Evolutionary conservation across 2,888 invertebrate genomes (phyloP), one percentile per base, ranked within the genome.

Genomic region (Schrankia costaestrigalis): DNA sequence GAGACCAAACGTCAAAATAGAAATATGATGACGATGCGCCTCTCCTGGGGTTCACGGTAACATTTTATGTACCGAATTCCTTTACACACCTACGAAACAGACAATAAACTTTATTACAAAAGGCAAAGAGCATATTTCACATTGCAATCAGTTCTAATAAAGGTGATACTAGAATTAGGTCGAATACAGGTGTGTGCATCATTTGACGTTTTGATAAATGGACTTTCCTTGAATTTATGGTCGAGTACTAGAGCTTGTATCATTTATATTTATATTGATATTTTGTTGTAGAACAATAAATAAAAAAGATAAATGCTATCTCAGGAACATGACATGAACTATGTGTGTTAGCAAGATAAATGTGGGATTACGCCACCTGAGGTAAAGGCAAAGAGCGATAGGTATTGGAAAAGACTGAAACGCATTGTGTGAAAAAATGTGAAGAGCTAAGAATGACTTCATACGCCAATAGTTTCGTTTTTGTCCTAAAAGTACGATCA

Each of bases 121-220:
- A 6, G 0, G 0, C n/a, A 5, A 35, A 63, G 37, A 43, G 52
- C 33, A n/a, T 5, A 37, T 42, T 57, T 63, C 57, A 2, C 14
- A 2, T 12, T 44, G 32, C 3, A 22, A 18, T 4, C 2, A 2
- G 1, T 23, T 7, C 24, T 28, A 42, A 28, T 52, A 51, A 47
- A 41, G 37, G 42, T 45, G 46, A 46, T 56, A 51, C 44, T 36
- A 48, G 61, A 75, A 73, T 66, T 70, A 70, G 74, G 71, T 66
- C 67, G 62, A 32, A 41, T 19, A 36, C 71, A 71, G 71, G 71
- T 74, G 65, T 62, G 50, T 68, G 68, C 64, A 67, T 66, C 56
- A 62, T 69, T 61, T 62, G 76, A 70, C 72, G 55, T 63, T 53
- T 63, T 74, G 74, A 76, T 72, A 64, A 72, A 74, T 68, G 58